phyloP scores from a whole-genome alignment of 2,797 vertebrate species.

The Gymnothorax reevesii region DNA sequence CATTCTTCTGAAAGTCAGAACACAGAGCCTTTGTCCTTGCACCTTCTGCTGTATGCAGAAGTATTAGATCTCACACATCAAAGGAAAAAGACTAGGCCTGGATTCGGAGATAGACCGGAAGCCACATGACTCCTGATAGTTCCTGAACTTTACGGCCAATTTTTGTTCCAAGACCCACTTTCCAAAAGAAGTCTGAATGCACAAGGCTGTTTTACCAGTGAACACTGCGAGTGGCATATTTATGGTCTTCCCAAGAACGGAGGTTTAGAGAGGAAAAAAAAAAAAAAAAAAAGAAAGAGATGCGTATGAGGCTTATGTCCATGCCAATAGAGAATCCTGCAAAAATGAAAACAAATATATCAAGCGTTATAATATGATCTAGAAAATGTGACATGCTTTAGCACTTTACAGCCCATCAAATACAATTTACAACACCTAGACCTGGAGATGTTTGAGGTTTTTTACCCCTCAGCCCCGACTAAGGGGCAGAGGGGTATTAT shows the following conservation, averaged over 20 bases:
- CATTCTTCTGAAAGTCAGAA: constrained; percentile 8
- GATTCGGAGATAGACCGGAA: background rate
- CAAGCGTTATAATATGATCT: background rate
- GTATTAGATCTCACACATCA: background rate
- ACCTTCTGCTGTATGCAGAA: background rate
- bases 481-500: too few relatives aligned
- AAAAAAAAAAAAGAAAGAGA: too few relatives aligned
- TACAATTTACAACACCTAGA: background rate
- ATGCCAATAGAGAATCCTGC: background rate
- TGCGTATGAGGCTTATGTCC: too few relatives aligned
- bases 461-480: too few relatives aligned
- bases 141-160: background rate
- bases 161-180: background rate
- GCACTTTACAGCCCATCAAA: background rate
- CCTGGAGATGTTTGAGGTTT: background rate
- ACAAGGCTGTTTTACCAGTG: background rate
- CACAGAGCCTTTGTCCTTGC: background rate
- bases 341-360: background rate
- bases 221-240: constrained; percentile 21
- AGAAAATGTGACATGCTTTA: background rate
- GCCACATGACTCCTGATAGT: background rate
- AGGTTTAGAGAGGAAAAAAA: background rate
- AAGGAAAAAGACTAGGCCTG: background rate
- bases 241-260: background rate
- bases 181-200: background rate